These are phyloP conservation scores for Mnemiopsis leidyi DNA, from an alignment of 37 sponge, comb jelly and placozoan genomes.

Conservation along the genomic window DNA sequence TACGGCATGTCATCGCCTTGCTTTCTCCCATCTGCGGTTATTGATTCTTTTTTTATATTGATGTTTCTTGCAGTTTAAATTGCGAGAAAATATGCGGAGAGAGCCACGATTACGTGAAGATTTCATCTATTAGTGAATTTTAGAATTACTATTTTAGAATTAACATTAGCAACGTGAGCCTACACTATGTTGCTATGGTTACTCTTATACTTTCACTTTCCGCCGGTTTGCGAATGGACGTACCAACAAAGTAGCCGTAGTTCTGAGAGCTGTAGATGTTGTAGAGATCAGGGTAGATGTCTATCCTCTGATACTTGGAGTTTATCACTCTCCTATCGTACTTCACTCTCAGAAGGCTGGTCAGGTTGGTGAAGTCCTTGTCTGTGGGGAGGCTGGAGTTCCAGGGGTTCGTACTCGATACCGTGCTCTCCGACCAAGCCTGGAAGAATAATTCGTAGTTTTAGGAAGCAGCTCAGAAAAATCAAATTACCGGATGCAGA, in stretches of 20 bases:
- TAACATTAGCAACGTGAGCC: too few species aligned
- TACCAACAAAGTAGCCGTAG: slow-evolving; percentile 3
- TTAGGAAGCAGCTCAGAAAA: too few species aligned
- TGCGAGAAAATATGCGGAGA: too few species aligned
- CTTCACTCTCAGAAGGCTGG: not conserved
- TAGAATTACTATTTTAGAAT: too few species aligned
- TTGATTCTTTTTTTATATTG: too few species aligned
- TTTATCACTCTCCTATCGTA: not conserved
- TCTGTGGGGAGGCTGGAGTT: not conserved
- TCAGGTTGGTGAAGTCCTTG: not conserved
- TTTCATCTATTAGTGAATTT: too few species aligned
- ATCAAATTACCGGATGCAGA: too few species aligned
- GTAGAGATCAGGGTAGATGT: not conserved
- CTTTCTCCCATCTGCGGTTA: not conserved
- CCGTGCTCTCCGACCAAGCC: not conserved
- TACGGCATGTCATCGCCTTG: not conserved
- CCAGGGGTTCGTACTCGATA: slow-evolving; percentile 20
- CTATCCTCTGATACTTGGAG: not conserved
- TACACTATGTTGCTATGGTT: too few species aligned
- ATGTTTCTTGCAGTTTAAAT: too few species aligned
- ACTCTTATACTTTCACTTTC: too few species aligned
- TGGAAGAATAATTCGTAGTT: too few species aligned
- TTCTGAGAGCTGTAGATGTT: not conserved
- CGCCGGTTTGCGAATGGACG: not conserved
- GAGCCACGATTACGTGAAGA: too few species aligned